A percentile compares a stretch with the other conserved stretches of the same genome.
These are phyloP conservation scores for Isaurus tuberculatus DNA, from an alignment of 92 coral and sea anemone species.

Conservation along the genomic window DNA sequence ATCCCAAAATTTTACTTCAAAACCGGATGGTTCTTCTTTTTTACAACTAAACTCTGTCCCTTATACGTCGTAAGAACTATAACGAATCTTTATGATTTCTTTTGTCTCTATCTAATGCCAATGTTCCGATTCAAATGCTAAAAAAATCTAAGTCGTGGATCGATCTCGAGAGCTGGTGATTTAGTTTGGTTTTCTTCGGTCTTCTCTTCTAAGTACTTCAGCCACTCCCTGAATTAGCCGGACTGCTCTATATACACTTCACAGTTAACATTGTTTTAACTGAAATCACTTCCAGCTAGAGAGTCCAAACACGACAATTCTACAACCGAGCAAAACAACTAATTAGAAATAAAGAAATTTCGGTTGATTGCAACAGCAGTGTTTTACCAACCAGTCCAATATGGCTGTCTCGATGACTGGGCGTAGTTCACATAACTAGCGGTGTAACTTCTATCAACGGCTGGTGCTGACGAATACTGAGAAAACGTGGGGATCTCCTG, in stretches of 20 bases:
- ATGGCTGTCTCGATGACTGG: slow-evolving; percentile 39
- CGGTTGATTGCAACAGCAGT: background rate
- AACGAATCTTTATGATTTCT: background rate
- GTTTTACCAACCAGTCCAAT: slow-evolving; percentile 44
- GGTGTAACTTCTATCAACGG: slow-evolving; percentile 40
- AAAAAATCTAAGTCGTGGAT: background rate
- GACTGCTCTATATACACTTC: background rate
- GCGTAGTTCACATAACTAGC: slow-evolving; percentile 29
- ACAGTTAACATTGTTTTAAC: background rate
- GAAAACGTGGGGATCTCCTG: slow-evolving; percentile 28
- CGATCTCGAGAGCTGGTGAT: background rate
- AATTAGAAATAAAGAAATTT: background rate
- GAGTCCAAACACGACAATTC: background rate
- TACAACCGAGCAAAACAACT: background rate
- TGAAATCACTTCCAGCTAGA: background rate
- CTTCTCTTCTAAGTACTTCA: background rate
- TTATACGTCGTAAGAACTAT: background rate
- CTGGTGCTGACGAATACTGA: slow-evolving; percentile 35
- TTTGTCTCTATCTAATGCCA: background rate
- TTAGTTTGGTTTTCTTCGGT: background rate
- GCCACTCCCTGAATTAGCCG: background rate
- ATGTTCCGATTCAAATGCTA: background rate
- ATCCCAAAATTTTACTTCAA: too few relatives aligned
- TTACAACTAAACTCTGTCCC: background rate
- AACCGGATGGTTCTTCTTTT: too few relatives aligned